Evolutionary conservation across 2,113 vertebrate species (phyloP).

Genomic region (Aix galericulata): DNA sequence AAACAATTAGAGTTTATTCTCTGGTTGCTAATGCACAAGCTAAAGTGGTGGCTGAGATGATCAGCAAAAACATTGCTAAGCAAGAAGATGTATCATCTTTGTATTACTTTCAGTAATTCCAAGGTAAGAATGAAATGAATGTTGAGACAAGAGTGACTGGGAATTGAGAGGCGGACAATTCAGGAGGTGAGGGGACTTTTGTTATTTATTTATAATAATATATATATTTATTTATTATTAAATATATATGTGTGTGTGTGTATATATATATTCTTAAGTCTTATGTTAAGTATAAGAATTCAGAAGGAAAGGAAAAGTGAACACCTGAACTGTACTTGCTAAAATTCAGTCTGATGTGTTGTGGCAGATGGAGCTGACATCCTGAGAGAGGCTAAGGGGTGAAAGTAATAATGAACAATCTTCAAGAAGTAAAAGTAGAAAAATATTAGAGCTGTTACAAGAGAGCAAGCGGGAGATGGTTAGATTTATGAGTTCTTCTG

Average conservation of each 20-base stretch:
- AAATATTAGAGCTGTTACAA: conserved; percentile 10
- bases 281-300: conserved; percentile 42
- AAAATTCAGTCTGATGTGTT: background rate
- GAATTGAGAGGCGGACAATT: conserved; percentile 10
- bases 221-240: background rate
- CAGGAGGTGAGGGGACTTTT: background rate
- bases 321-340: conserved; percentile 17
- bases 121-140: conserved; percentile 45
- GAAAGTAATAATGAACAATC: conserved; percentile 37
- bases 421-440: background rate
- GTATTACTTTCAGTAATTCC: background rate
- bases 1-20: conserved; percentile 42
- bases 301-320: conserved; percentile 19
- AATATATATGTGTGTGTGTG: background rate
- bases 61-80: conserved; percentile 37
- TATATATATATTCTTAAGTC: background rate
- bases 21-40: conserved; percentile 2
- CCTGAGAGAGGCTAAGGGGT: conserved; percentile 2
- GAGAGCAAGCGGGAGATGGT: conserved; percentile 36
- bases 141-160: background rate
- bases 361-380: conserved; percentile 34
- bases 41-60: conserved; percentile 11
- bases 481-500: conserved; percentile 46
- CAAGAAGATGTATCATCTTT: background rate
- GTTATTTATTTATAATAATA: no score